Conservation (phyloP, 2,797 vertebrate species). For the Myotis myotis region DNA sequence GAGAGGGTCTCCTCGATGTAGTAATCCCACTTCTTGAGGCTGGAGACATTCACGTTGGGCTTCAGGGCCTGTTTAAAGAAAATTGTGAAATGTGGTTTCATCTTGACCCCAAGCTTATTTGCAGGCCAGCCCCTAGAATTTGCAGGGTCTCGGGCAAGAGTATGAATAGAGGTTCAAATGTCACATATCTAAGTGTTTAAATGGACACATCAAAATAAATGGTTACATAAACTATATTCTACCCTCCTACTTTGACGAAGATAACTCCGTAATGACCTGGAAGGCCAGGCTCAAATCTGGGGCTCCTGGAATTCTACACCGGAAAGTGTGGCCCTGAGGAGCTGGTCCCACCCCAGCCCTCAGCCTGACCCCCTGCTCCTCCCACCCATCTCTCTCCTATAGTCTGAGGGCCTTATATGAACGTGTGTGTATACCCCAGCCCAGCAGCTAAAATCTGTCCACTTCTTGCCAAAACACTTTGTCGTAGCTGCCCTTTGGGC, state of each 20-base stretch:
- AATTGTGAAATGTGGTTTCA: constrained; percentile 60
- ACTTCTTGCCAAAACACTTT: neutral
- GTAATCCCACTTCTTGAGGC: constrained; percentile 96
- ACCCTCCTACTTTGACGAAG: neutral
- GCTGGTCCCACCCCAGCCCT: neutral
- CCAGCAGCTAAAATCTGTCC: neutral
- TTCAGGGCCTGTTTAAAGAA: constrained; percentile 89
- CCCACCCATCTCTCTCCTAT: neutral
- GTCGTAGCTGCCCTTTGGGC: neutral
- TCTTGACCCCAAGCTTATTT: neutral
- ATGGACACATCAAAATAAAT: constrained; percentile 20
- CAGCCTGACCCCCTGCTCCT: neutral
- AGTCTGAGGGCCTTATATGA: neutral
- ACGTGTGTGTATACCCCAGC: neutral
- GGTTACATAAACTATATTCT: constrained; percentile 31
- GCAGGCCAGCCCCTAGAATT: neutral
- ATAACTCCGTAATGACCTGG: neutral
- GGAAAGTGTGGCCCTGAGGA: neutral
- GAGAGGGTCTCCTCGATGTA: constrained; percentile 95
- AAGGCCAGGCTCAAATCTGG: constrained; percentile 26
- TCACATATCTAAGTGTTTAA: constrained; percentile 30
- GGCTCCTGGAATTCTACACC: neutral
- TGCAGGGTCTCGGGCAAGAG: neutral
- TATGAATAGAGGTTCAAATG: constrained; percentile 10
- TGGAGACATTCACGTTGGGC: constrained; percentile 91